A percentile compares a stretch with the other conserved stretches of the same genome.
Evolutionary conservation across 92 coral and sea anemone genomes (phyloP).

Genomic region (Bergia sp.): DNA sequence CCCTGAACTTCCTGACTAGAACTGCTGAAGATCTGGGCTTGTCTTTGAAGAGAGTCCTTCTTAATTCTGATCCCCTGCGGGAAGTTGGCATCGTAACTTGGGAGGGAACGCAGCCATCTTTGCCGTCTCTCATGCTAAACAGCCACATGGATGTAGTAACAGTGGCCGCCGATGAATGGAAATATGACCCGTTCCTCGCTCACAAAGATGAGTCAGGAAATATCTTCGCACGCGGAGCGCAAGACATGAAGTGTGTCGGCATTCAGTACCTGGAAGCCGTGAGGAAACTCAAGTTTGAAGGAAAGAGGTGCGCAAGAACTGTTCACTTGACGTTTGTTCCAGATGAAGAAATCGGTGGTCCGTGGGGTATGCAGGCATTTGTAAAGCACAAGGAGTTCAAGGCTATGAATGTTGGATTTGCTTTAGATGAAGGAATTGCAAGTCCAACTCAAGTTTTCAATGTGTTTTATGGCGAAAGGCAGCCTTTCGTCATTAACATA

Average conservation of each 20-base stretch:
- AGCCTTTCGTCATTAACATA: conserved; percentile 15
- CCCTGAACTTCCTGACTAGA: not conserved
- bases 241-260: conserved; percentile 31
- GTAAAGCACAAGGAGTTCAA: not conserved
- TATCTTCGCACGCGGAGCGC: conserved; percentile 30
- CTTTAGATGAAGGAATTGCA: conserved; percentile 26
- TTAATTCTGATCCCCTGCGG: conserved; percentile 3
- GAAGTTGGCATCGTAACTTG: conserved; percentile 57
- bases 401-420: conserved; percentile 19
- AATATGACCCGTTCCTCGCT: conserved; percentile 25
- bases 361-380: conserved; percentile 1
- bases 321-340: conserved; percentile 26
- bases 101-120: conserved; percentile 57
- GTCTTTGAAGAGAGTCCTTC: conserved; percentile 20
- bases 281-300: conserved; percentile 1
- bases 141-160: conserved; percentile 58
- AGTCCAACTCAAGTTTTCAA: conserved; percentile 32
- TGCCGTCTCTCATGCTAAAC: conserved; percentile 64
- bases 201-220: conserved; percentile 21
- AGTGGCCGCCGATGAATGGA: conserved; percentile 29
- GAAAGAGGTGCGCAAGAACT: conserved; percentile 19
- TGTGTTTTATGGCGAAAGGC: conserved; percentile 20
- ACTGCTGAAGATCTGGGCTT: conserved; percentile 5
- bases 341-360: conserved; percentile 1
- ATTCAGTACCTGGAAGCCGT: conserved; percentile 26